Base-by-base conservation (phyloP, 1,140 invertebrate species). In the Acarapis woodi region DNA sequence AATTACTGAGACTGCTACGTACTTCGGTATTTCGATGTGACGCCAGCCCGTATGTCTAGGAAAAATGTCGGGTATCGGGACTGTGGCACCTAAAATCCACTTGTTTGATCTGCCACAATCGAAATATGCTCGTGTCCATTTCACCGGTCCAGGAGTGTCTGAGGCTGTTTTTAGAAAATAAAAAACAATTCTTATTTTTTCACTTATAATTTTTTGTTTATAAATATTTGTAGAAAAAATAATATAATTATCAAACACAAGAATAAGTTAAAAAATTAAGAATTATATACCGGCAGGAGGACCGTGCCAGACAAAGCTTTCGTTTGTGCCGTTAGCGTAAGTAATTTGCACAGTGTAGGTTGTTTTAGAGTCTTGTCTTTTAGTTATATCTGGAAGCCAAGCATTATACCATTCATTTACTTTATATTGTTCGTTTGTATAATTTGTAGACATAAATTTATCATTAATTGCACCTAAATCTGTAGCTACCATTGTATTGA, bases 21-120 rank as follows among this genome's bases (percentile, higher is more conserved):
- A 87, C 73, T 71, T 85, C 22, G 83, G 80, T 56, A 83, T 85
- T 63, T 90, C 78, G 50, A 94, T 70, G 55, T 94, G 87, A 47
- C 80, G 65, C 53, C 78, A 96, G 44, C 74, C 69, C 8, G 82
- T 87, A 52, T 96, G 87, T 30, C 87, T 59, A 4, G 85, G 83
- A 59, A 79, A 88, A 38, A 88, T 82, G 55, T 94, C 88, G 32
- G 78, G 78, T 34, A 96, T 74, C 2, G 87, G 87, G 37, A 80
- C 72, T 5, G 85, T 73, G 22, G 83, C 87, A 36, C 70, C 75
- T 2, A 93, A 72, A 9, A 93, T 58, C 88, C 88, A 96, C 53
- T 83, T 77, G 58, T 94, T 88, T 1, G 83, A 75, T 44, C 82
- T 61, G 9, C 74, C 76, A 56, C 87, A 96, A 59, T 96, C 87